phyloP scores from a whole-genome alignment of 2,113 vertebrate genomes.

The Centrocercus urophasianus region DNA sequence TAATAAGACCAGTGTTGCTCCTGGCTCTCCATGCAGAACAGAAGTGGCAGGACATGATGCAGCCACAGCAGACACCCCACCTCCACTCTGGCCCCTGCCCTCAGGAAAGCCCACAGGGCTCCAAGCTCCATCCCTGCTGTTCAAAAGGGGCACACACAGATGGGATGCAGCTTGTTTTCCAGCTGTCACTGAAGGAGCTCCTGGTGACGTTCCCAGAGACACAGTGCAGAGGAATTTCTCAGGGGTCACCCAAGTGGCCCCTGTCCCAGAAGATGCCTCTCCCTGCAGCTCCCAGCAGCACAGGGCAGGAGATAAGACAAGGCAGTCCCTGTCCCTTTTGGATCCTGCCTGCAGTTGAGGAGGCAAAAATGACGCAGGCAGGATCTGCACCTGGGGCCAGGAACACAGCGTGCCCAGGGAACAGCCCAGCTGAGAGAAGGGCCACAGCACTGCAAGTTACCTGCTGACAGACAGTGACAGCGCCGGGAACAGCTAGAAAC shows the following conservation, averaged over 20 bases:
- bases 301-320: neutral
- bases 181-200: neutral
- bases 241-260: neutral
- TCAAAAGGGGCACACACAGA: too few relatives aligned
- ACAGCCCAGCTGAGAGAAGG: neutral
- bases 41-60: rapidly evolving
- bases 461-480: neutral
- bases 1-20: neutral
- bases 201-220: neutral
- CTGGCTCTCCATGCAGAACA: rapidly evolving
- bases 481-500: rapidly evolving
- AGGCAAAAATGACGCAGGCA: rapidly evolving
- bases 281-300: neutral
- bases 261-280: neutral
- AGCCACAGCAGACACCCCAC: neutral
- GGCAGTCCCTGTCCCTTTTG: neutral
- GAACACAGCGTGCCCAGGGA: rapidly evolving
- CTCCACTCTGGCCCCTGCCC: too few relatives aligned
- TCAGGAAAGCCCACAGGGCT: neutral
- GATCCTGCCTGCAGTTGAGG: neutral
- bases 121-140: neutral
- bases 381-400: neutral
- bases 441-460: neutral
- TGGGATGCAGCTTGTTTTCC: too few relatives aligned
- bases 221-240: neutral